Base-by-base conservation (phyloP, 2,888 invertebrate genomes). In the Ophion ventricosus region DNA sequence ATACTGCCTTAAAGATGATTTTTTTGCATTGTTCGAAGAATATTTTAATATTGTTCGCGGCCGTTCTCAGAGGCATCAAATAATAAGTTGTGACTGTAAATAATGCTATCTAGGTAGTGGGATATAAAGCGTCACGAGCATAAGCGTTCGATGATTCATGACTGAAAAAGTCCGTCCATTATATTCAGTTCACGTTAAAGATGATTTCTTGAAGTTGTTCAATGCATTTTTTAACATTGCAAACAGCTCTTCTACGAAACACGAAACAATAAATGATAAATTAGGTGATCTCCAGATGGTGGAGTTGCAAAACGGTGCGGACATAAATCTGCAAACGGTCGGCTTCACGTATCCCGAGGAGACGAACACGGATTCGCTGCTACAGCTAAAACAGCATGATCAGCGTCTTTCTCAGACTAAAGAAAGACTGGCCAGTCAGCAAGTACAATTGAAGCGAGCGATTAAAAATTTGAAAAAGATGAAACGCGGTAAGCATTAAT, bases 331-430 rank as follows among this genome's bases (percentile, higher is more conserved):
- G 25, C 95, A 95, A 90, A 95, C 95, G 35, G 95, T 95, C 91
- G 96, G 95, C 5, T 96, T 96, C 90, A 94, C 94, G 29, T 95
- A 95, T 89, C 94, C 95, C 87, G 94, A 94, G 75, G 96, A 96
- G 88, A 94, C 95, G 75, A 95, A 94, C 59, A 94, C 94, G 72
- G 96, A 96, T 91, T 95, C 96, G 11, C 92, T 95, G 23, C 95
- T 95, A 84, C 96, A 96, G 92, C 95, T 96, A 17, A 95, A 95
- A 86, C 94, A 94, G 80, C 95, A 96, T 89, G 95, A 95, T 83
- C 95, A 95, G 74, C 95, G 95, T 86, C 91, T 97, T 75, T 94
- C 95, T 66, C 93, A 94, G 83, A 93, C 96, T 75, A 96, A 96
- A 85, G 95, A 95, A 69, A 95, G 95, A 86, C 93, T 96, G 67